Base-by-base conservation (phyloP, 1,140 invertebrate genomes). In the Venturia canescens region DNA sequence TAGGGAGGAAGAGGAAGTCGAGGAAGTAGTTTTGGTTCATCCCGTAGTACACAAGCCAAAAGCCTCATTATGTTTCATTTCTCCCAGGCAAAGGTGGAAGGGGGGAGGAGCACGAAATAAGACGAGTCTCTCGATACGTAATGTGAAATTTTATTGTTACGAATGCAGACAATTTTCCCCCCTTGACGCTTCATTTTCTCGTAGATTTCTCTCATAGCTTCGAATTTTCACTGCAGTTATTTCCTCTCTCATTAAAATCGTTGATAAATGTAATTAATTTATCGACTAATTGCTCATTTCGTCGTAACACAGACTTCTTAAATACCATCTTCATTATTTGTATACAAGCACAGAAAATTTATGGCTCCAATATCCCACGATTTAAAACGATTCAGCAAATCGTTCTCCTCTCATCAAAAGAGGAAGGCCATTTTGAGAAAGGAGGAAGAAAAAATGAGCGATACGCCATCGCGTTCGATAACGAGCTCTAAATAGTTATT, bases 1-100 rank as follows among this genome's bases (percentile, higher is more conserved):
- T 31, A 29, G 67, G 21, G 57, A 80, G 79, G 79, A 80, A 80
- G 79, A 80, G 79, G 79, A 80, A 80, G 72, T 72, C 31, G n/a
- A 23, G 16, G 27, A 69, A 69, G 66, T 69, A 69, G 26, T 31
- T 69, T 27, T 31, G 66, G 15, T 21, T 69, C 66, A 18, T 69
- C 16, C 29, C 66, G 31, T 69, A n/a, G n/a, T n/a, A n/a, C n/a
- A 26, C 50, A 27, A 69, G 69, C 67, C 34, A 29, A 79, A 70
- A 79, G 38, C 50, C 23, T 16, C 29, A 70, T 69, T 79, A 79
- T 79, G 48, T 79, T 71, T 70, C 29, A 31, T 26, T 50, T 70
- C 21, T 18, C 66, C 2, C 31, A 11, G 16, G 27, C 60, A 26
- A 21, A 53, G 6, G 23, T 27, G 60, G 9, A 13, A 63, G 21